phyloP scores from a whole-genome alignment of 2,797 vertebrate genomes.

The Buceros bicornis region DNA sequence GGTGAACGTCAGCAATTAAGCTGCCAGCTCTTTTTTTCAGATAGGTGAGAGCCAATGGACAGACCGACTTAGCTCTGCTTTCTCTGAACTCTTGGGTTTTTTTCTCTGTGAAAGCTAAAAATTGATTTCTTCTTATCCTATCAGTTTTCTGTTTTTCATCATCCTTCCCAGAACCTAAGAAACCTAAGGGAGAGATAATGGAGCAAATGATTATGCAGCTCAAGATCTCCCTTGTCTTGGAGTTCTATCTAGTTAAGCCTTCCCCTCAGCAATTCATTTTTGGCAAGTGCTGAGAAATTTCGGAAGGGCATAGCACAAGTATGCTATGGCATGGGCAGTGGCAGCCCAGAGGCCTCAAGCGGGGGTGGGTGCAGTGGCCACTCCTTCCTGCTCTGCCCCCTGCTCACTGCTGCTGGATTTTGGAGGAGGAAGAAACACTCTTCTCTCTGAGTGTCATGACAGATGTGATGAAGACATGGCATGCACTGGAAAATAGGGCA shows the following conservation, averaged over 20 bases:
- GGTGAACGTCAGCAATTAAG: neutral
- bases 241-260: neutral
- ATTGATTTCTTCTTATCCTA: neutral
- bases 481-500: neutral
- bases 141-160: neutral
- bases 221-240: neutral
- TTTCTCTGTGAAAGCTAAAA: neutral
- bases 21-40: neutral
- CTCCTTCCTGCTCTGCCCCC: neutral
- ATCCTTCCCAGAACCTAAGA: neutral
- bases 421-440: neutral
- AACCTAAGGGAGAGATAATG: neutral
- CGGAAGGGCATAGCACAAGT: neutral
- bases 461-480: neutral
- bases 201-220: neutral
- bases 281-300: neutral
- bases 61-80: neutral
- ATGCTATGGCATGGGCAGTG: neutral
- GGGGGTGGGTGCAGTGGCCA: neutral
- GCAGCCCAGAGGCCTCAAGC: neutral
- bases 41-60: neutral
- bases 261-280: neutral
- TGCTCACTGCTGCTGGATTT: neutral
- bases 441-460: neutral
- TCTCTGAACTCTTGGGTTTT: neutral